Evolutionary conservation across 2,797 vertebrate genomes (phyloP).

Genomic region (Saxicola maurus): DNA sequence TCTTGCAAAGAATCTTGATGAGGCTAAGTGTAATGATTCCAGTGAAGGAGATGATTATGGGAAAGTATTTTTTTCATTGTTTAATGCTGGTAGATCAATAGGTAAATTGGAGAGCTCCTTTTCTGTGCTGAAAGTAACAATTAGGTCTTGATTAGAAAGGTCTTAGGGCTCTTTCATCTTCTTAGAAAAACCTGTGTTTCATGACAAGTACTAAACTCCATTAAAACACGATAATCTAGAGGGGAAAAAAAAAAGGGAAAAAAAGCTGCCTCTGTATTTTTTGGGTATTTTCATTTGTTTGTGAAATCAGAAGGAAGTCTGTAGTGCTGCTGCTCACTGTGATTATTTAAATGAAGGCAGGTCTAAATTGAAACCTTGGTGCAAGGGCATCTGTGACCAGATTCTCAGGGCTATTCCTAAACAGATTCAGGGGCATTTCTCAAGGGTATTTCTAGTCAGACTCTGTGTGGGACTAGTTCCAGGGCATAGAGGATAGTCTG

Average conservation of each 20-base stretch:
- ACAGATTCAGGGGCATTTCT: background rate
- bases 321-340: background rate
- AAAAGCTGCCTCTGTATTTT: rapidly evolving
- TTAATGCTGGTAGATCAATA: background rate
- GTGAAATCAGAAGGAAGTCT: background rate
- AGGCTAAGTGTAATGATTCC: background rate
- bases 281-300: background rate
- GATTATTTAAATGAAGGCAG: background rate
- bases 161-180: background rate
- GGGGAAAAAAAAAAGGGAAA: background rate
- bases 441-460: background rate
- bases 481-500: background rate
- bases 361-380: background rate
- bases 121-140: background rate
- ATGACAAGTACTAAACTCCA: background rate
- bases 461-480: background rate
- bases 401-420: background rate
- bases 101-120: background rate
- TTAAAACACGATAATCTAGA: background rate
- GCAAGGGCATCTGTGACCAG: background rate
- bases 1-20: background rate
- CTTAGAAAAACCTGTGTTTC: background rate
- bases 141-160: background rate
- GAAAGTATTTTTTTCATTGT: background rate
- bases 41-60: background rate